Evolutionary conservation across 2,797 vertebrate species (phyloP).

Genomic region (Carcharodon carcharias): DNA sequence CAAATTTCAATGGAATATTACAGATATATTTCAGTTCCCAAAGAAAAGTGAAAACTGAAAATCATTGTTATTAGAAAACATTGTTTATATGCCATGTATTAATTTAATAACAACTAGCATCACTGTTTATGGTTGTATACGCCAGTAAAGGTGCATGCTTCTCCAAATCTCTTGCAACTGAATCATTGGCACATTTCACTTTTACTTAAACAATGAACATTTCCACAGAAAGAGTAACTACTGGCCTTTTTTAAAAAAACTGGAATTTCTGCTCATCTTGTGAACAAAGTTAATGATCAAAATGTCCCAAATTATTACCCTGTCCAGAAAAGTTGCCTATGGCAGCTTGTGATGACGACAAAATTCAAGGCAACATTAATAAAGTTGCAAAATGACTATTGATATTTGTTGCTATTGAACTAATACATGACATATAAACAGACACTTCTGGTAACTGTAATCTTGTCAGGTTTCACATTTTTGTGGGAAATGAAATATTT

Average conservation of each 20-base stretch:
- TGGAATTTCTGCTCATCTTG: not conserved
- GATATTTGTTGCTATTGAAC: not conserved
- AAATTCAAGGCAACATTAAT: not conserved
- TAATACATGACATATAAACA: not conserved
- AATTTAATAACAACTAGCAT: not conserved
- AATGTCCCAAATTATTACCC: not conserved
- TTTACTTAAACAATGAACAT: not conserved
- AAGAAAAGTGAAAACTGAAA: not conserved
- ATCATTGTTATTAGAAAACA: not conserved
- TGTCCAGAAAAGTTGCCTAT: not conserved
- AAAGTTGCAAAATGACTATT: not conserved
- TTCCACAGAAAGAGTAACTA: not conserved
- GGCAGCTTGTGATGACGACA: not conserved
- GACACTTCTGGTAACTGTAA: not conserved
- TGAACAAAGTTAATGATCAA: not conserved
- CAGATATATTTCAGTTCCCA: constrained; percentile 14
- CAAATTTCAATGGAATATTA: constrained; percentile 28
- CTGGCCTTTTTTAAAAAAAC: not conserved
- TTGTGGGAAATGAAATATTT: not conserved
- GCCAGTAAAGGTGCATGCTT: not conserved
- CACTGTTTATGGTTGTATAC: not conserved
- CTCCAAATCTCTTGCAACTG: not conserved
- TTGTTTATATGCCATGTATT: not conserved
- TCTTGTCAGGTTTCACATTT: not conserved
- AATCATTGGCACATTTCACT: not conserved